These are phyloP conservation scores for Melipona bicolor DNA, from an alignment of 2,888 invertebrate genomes.

Conservation along the genomic window DNA sequence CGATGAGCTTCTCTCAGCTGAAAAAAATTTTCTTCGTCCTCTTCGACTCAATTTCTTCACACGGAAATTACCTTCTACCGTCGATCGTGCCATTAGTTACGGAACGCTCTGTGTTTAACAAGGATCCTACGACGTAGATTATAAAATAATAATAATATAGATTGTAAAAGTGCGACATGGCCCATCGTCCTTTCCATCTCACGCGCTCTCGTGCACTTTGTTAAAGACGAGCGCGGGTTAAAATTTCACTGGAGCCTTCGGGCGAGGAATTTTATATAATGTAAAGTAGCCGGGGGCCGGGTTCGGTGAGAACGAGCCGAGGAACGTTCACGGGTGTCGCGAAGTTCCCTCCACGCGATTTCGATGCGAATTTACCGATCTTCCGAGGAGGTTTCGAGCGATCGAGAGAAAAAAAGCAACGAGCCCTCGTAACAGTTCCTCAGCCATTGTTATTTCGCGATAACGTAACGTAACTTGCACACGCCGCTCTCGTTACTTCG, in stretches of 20 bases:
- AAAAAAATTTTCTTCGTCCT: too few relatives aligned
- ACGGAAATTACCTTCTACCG: too few relatives aligned
- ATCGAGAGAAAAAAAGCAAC: neutral
- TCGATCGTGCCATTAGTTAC: too few relatives aligned
- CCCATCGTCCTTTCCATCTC: too few relatives aligned
- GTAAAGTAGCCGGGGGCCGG: neutral
- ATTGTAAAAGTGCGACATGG: too few relatives aligned
- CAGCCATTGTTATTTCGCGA: slow-evolving; percentile 14
- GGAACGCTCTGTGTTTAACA: too few relatives aligned
- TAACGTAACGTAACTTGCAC: slow-evolving; percentile 5
- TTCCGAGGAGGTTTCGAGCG: neutral
- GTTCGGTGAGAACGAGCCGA: neutral
- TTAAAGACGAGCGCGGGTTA: too few relatives aligned
- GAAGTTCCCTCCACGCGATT: neutral
- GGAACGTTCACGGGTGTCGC: slow-evolving; percentile 2
- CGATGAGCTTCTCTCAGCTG: too few relatives aligned
- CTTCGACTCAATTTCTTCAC: too few relatives aligned
- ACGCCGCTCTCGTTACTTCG: neutral
- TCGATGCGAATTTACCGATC: slow-evolving; percentile 21
- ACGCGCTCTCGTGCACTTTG: too few relatives aligned
- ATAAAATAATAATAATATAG: too few relatives aligned
- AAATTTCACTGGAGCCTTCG: neutral
- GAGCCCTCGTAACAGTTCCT: neutral
- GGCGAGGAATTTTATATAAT: slow-evolving; percentile 5
- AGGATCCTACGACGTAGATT: too few relatives aligned